These are phyloP conservation scores for Doris montereyensis DNA, from an alignment of 2,888 invertebrate genomes.

Conservation along the genomic window DNA sequence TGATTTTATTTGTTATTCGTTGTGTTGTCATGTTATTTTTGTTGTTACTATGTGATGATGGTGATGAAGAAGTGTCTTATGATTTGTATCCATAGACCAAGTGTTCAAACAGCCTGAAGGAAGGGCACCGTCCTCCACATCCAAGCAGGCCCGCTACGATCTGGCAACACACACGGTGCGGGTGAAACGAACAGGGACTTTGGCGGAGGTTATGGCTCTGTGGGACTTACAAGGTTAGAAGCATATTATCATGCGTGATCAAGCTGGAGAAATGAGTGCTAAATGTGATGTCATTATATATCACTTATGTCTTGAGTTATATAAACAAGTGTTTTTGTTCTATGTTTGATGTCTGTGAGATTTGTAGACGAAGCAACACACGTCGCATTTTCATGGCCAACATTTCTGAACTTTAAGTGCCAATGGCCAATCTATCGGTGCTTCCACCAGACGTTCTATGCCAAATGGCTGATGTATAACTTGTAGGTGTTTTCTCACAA, in stretches of 20 bases:
- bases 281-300: not conserved
- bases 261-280: not conserved
- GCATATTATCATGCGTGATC: too few relatives aligned
- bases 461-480: too few relatives aligned
- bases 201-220: constrained; percentile 77
- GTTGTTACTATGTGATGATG: too few relatives aligned
- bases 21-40: too few relatives aligned
- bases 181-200: constrained; percentile 76
- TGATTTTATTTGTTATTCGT: too few relatives aligned
- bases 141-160: constrained; percentile 71
- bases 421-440: too few relatives aligned
- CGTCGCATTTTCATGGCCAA: too few relatives aligned
- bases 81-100: too few relatives aligned
- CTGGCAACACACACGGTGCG: constrained; percentile 78
- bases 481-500: too few relatives aligned
- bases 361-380: not conserved
- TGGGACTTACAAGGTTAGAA: constrained; percentile 73
- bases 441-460: too few relatives aligned
- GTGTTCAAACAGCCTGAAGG: constrained; percentile 62
- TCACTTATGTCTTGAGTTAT: not conserved
- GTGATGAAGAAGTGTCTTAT: too few relatives aligned
- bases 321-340: not conserved
- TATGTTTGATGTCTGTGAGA: not conserved
- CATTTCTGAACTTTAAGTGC: too few relatives aligned
- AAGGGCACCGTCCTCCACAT: constrained; percentile 50